Evolutionary conservation across 64 coral and sea anemone species (phyloP).

Genomic region (Montipora efflorescens): DNA sequence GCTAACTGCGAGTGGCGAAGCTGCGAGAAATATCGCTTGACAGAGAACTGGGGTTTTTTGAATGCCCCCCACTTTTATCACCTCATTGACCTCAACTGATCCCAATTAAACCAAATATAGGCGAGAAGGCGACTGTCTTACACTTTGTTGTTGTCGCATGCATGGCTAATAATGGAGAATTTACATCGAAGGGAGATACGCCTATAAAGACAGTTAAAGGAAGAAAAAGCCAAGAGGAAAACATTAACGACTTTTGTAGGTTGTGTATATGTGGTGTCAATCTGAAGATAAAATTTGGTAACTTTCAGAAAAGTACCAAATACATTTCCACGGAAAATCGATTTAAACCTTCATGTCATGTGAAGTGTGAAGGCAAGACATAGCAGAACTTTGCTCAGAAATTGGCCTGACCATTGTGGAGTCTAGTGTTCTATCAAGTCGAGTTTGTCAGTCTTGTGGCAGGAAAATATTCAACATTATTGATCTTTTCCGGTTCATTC

Average conservation of each 20-base stretch:
- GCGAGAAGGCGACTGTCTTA: not conserved
- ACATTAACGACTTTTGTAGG: slow-evolving; percentile 32
- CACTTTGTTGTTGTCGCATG: slow-evolving; percentile 3
- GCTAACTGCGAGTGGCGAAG: no score
- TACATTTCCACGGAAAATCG: slow-evolving; percentile 49
- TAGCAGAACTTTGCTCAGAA: slow-evolving; percentile 46
- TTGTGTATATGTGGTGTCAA: no score
- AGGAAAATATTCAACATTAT: not conserved
- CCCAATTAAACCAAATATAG: not conserved
- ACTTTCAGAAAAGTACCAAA: not conserved
- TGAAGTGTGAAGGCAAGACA: not conserved
- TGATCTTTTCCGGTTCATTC: not conserved
- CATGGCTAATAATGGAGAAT: not conserved
- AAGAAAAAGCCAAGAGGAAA: slow-evolving; percentile 29
- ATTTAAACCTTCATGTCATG: not conserved
- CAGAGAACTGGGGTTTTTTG: not conserved
- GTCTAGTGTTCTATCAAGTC: not conserved
- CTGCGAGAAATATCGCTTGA: slow-evolving; percentile 1
- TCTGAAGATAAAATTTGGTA: no score
- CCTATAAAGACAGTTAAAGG: slow-evolving; percentile 27
- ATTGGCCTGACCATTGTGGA: slow-evolving; percentile 9
- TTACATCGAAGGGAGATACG: not conserved
- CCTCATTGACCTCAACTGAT: not conserved
- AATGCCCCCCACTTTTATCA: slow-evolving; percentile 1
- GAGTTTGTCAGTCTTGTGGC: slow-evolving; percentile 26